Evolutionary conservation across 2,888 invertebrate species (phyloP).

Genomic region (Spilosoma lubricipeda): DNA sequence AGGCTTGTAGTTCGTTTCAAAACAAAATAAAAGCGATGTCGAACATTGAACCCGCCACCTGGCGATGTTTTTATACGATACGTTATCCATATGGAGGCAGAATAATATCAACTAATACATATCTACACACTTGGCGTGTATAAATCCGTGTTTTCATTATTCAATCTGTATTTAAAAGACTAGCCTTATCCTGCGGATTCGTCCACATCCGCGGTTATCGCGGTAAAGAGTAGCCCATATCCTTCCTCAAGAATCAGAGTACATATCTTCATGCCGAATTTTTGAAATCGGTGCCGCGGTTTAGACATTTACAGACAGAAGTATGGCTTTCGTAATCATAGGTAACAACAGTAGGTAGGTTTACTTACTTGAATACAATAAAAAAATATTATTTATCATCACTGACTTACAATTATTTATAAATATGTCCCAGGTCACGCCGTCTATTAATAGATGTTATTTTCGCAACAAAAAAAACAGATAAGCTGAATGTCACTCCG

Average conservation of each 20-base stretch:
- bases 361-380: not conserved
- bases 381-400: not conserved
- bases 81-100: conserved; percentile 41
- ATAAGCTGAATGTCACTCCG: not conserved
- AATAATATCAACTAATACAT: conserved; percentile 18
- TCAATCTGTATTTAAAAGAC: not conserved
- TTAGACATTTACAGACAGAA: too few species aligned
- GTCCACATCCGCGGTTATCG: too few species aligned
- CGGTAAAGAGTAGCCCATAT: too few species aligned
- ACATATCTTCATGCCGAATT: too few species aligned
- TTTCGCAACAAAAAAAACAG: not conserved
- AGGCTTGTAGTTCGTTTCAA: conserved; percentile 65
- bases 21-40: conserved; percentile 75
- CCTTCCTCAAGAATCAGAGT: too few species aligned
- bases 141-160: conserved; percentile 11
- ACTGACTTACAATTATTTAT: not conserved
- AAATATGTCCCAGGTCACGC: not conserved
- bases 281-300: too few species aligned
- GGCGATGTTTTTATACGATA: conserved; percentile 69
- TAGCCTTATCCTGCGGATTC: too few species aligned
- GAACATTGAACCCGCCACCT: conserved; percentile 81
- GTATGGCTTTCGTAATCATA: not conserved
- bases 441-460: not conserved
- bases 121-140: not conserved
- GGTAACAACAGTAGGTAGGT: not conserved